Conservation (phyloP, 2,113 vertebrate species). For the Stomatorhinus ivindoensis region DNA sequence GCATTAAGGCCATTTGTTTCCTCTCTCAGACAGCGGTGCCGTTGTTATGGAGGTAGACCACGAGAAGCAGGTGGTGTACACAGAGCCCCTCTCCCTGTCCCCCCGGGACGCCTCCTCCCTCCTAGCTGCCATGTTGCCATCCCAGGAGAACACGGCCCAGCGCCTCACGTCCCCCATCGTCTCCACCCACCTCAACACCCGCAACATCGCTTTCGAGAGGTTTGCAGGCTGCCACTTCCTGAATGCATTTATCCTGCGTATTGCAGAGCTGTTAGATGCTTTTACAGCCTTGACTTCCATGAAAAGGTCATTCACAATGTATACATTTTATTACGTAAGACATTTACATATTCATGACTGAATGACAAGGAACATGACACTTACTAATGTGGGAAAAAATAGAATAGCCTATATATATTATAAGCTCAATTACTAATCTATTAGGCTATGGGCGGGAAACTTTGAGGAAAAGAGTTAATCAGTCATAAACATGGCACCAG, state of each 20-base stretch:
- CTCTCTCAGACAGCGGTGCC: conserved; percentile 70
- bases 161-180: conserved; percentile 86
- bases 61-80: conserved; percentile 91
- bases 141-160: conserved; percentile 82
- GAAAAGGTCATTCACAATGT: neutral
- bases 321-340: neutral
- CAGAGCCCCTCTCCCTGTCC: conserved; percentile 73
- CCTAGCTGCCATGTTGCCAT: conserved; percentile 85
- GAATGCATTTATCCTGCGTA: neutral
- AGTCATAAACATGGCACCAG: neutral
- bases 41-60: conserved; percentile 97
- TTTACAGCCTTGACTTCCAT: neutral
- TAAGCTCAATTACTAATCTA: neutral
- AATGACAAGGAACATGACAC: neutral
- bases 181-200: conserved; percentile 89
- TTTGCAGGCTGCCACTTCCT: conserved; percentile 31
- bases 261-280: neutral
- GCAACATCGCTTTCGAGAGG: conserved; percentile 91
- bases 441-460: neutral
- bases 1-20: neutral
- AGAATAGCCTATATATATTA: neutral
- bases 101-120: conserved; percentile 75
- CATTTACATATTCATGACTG: neutral
- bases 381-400: neutral
- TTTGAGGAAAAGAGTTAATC: neutral